Evolutionary conservation across 23 tunicate species (phyloP).

Genomic region (Ciona savignyi): DNA sequence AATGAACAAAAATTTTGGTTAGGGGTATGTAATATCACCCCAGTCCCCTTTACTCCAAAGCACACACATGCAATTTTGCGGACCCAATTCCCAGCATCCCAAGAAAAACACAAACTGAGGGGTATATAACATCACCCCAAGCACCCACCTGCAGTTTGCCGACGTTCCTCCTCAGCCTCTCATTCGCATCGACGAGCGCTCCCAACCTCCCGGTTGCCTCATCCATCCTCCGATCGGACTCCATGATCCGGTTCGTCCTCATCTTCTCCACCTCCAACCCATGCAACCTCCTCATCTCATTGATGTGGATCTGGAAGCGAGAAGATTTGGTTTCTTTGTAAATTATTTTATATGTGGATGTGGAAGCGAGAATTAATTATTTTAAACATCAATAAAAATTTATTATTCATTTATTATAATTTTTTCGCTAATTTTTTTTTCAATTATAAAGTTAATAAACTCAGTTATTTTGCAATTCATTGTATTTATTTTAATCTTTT

Average conservation of each 20-base stretch:
- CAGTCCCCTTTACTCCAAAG: too few relatives aligned
- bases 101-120: too few relatives aligned
- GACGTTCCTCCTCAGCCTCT: slow-evolving; percentile 32
- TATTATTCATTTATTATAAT: too few relatives aligned
- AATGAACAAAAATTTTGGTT: too few relatives aligned
- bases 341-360: background rate
- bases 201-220: slow-evolving; percentile 38
- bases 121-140: too few relatives aligned
- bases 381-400: background rate
- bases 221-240: slow-evolving; percentile 21
- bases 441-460: background rate
- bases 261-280: slow-evolving; percentile 25
- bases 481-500: too few relatives aligned
- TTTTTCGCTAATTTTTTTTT: background rate
- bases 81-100: too few relatives aligned
- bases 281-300: slow-evolving; percentile 19
- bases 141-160: slow-evolving; percentile 65
- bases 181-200: slow-evolving; percentile 52
- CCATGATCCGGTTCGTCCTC: slow-evolving; percentile 19
- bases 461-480: background rate
- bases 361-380: background rate
- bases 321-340: background rate
- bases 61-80: too few relatives aligned
- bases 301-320: slow-evolving; percentile 10
- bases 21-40: too few relatives aligned